phyloP scores from a whole-genome alignment of 2,113 vertebrate species.

The Actenoides hombroni region DNA sequence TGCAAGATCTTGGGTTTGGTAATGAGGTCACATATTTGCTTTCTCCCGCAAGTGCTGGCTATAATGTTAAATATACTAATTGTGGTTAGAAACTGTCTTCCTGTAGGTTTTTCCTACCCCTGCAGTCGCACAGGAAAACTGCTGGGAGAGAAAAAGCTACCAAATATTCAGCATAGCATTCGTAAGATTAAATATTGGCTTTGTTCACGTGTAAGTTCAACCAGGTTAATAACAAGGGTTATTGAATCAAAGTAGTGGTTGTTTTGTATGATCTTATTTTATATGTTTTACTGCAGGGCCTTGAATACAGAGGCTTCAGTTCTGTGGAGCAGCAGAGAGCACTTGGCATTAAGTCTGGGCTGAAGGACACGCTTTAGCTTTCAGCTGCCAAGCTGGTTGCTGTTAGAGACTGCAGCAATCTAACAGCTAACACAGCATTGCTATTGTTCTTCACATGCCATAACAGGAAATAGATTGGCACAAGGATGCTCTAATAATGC shows the following conservation, averaged over 20 bases:
- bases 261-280: background rate
- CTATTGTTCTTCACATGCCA: background rate
- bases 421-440: background rate
- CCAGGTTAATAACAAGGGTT: background rate
- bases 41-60: background rate
- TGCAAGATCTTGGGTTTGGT: background rate
- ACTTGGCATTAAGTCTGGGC: background rate
- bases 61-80: background rate
- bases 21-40: background rate
- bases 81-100: background rate
- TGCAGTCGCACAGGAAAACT: background rate
- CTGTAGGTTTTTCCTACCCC: background rate
- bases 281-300: background rate
- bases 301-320: background rate
- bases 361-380: background rate
- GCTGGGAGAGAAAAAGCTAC: background rate
- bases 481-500: background rate
- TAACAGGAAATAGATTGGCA: background rate
- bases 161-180: background rate
- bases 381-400: background rate
- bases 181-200: background rate
- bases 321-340: background rate
- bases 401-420: background rate
- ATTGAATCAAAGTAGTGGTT: background rate
- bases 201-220: background rate